Conservation (phyloP, 1,140 invertebrate species). For the Neodiprion virginianus region DNA sequence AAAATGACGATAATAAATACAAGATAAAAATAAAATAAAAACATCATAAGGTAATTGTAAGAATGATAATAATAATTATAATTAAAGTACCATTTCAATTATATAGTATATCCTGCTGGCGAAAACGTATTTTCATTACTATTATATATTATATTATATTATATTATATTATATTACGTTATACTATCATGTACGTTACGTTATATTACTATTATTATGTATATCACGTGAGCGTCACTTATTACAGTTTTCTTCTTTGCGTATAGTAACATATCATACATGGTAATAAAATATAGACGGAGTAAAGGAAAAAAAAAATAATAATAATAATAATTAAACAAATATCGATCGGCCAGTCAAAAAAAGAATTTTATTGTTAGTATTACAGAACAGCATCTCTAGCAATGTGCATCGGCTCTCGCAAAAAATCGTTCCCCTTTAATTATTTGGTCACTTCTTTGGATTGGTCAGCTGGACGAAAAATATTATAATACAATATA, state of each 20-base stretch:
- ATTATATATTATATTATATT: too few relatives aligned
- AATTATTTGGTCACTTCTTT: slow-evolving; percentile 63
- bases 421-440: slow-evolving; percentile 50
- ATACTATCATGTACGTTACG: too few relatives aligned
- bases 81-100: too few relatives aligned
- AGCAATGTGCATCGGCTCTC: slow-evolving; percentile 49
- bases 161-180: too few relatives aligned
- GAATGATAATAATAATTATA: too few relatives aligned
- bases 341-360: neutral
- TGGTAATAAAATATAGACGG: neutral
- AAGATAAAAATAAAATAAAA: too few relatives aligned
- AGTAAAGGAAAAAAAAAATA: neutral
- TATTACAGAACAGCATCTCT: slow-evolving; percentile 44
- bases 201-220: too few relatives aligned
- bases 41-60: too few relatives aligned
- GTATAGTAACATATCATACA: neutral
- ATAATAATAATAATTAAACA: neutral
- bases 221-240: too few relatives aligned
- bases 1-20: too few relatives aligned
- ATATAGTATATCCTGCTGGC: too few relatives aligned
- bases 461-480: slow-evolving; percentile 63
- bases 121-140: too few relatives aligned
- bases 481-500: slow-evolving; percentile 33
- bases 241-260: neutral
- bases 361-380: neutral